A percentile compares a stretch with the other conserved stretches of the same genome.
Conservation (phyloP, 2,797 vertebrate genomes). For the Coracias cyanogaster region DNA sequence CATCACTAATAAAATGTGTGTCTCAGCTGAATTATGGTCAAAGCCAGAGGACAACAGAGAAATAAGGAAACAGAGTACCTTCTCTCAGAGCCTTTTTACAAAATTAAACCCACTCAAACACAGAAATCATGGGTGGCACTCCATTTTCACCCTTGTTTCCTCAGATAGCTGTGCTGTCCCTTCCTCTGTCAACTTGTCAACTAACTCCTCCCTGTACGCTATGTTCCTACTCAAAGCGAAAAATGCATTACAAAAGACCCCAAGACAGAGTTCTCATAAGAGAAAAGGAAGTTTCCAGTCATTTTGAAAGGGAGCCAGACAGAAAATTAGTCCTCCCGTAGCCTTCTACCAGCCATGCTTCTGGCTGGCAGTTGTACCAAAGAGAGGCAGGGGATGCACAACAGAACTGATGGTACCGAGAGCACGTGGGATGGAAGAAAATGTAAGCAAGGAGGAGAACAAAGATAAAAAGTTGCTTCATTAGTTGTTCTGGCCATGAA, state of each 20-base stretch:
- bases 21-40: background rate
- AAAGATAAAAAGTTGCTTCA: slow-evolving; percentile 4
- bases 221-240: background rate
- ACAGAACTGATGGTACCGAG: background rate
- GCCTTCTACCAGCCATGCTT: background rate
- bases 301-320: background rate
- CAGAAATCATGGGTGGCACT: rapidly evolving
- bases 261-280: background rate
- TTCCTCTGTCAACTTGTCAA: background rate
- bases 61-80: background rate
- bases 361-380: background rate
- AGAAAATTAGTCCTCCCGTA: background rate
- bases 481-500: slow-evolving; percentile 4
- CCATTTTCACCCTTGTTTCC: background rate
- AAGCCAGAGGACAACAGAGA: background rate
- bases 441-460: background rate
- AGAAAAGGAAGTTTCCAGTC: background rate
- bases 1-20: background rate
- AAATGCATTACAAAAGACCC: background rate
- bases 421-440: background rate
- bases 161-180: background rate
- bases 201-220: background rate
- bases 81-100: background rate
- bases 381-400: rapidly evolving
- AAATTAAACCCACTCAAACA: background rate